Conservation (phyloP, 2,888 invertebrate species). For the Pegoplata infirma region DNA sequence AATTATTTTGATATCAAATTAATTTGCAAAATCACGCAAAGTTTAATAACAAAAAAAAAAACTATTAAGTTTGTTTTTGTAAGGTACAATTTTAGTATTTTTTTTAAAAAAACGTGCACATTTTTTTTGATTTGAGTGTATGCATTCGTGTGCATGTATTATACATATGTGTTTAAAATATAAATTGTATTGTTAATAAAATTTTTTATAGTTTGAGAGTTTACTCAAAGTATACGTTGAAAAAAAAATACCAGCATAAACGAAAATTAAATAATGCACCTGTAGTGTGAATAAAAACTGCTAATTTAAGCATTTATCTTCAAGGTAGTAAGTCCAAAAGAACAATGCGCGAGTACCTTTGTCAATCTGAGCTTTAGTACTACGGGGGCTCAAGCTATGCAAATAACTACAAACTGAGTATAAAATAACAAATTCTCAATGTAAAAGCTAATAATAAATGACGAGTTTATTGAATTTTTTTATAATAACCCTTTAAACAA, state of each 20-base stretch:
- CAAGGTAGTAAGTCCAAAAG: conserved; percentile 36
- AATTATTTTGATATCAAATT: conserved; percentile 30
- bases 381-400: too few relatives aligned
- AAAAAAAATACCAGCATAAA: not conserved
- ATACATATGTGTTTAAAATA: not conserved
- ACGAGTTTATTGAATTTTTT: conserved; percentile 22
- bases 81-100: not conserved
- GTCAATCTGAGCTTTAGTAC: not conserved
- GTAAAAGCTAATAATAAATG: conserved; percentile 2
- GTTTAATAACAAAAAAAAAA: too few relatives aligned
- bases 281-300: conserved; percentile 13
- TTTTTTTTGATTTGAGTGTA: too few relatives aligned
- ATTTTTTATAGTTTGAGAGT: not conserved
- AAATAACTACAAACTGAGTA: not conserved
- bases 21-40: conserved; percentile 50
- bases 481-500: conserved; percentile 14
- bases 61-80: conserved; percentile 17
- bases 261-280: not conserved
- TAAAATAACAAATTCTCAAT: conserved; percentile 14
- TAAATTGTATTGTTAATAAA: not conserved
- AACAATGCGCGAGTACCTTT: conserved; percentile 20
- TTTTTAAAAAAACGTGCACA: conserved; percentile 24
- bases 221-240: too few relatives aligned
- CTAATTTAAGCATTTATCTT: conserved; percentile 31
- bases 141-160: too few relatives aligned